phyloP scores from a whole-genome alignment of 2,888 invertebrate species.

The Tholera decimalis region DNA sequence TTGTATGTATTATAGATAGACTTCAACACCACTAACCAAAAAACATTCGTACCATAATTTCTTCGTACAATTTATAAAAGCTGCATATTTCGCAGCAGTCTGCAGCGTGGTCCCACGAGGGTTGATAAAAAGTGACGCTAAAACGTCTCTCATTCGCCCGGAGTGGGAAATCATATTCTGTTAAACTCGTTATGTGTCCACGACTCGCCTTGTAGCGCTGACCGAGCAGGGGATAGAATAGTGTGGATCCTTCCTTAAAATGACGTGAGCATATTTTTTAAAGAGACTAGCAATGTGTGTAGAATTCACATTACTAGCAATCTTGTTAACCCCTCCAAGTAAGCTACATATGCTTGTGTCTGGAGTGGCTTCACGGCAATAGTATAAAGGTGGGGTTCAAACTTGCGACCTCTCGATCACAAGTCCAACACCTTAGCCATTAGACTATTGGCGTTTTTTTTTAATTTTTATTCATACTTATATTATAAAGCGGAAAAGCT shows the following conservation, averaged over 20 bases:
- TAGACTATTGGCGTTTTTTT: too few species aligned
- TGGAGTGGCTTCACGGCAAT: too few species aligned
- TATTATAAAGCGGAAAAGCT: too few species aligned
- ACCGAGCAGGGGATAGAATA: conserved; percentile 80
- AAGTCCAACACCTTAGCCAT: too few species aligned
- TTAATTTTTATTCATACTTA: too few species aligned
- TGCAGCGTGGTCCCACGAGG: conserved; percentile 80
- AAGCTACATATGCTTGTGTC: too few species aligned
- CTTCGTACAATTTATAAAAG: conserved; percentile 59
- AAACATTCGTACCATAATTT: conserved; percentile 23
- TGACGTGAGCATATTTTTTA: neutral
- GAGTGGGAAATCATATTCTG: conserved; percentile 89
- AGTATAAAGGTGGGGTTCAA: too few species aligned
- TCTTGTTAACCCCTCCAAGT: too few species aligned
- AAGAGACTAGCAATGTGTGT: neutral
- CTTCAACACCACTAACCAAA: neutral
- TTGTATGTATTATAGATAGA: too few species aligned
- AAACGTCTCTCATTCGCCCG: conserved; percentile 86
- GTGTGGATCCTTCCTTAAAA: conserved; percentile 68
- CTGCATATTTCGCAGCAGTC: conserved; percentile 82
- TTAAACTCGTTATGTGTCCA: conserved; percentile 90
- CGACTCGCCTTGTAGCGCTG: conserved; percentile 89
- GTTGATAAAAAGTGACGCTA: conserved; percentile 86
- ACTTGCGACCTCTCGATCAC: too few species aligned
- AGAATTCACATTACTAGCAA: too few species aligned